A percentile compares a stretch with the other conserved stretches of the same genome.
Conservation (phyloP, 2,113 vertebrate genomes). For the Sakesphorus luctuosus region DNA sequence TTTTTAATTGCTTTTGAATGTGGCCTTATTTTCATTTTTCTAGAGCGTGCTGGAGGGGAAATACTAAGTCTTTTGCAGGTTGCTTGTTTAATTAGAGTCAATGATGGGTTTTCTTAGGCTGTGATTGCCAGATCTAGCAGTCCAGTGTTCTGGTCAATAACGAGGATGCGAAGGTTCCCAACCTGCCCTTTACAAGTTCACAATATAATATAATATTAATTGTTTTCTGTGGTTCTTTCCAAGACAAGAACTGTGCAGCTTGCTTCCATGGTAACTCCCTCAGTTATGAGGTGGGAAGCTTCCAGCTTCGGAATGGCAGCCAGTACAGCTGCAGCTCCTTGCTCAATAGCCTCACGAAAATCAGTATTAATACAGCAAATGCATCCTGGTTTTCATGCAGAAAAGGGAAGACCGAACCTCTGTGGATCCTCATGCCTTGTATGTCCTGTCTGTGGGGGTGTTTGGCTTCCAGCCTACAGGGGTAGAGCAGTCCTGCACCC, state of each 20-base stretch:
- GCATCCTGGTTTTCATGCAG: not conserved
- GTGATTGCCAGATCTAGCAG: not conserved
- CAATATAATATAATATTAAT: not conserved
- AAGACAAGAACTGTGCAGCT: not conserved
- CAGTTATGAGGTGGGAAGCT: not conserved
- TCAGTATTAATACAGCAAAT: not conserved
- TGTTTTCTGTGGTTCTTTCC: not conserved
- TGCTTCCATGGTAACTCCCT: not conserved
- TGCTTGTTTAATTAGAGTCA: not conserved
- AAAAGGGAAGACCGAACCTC: not conserved
- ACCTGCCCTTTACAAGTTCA: not conserved
- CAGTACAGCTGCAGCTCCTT: not conserved
- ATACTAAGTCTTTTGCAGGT: not conserved
- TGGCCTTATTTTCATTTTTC: not conserved
- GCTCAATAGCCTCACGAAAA: not conserved
- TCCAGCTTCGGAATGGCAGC: not conserved
- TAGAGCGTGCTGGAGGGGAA: not conserved
- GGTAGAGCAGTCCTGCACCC: not conserved
- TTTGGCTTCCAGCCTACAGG: not conserved
- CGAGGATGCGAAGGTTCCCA: not conserved
- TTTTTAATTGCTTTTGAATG: not conserved
- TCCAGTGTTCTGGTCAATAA: not conserved
- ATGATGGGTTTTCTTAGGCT: not conserved
- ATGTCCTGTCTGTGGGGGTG: fast-evolving
- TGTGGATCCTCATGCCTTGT: not conserved